Percentiles rank a stretch among this genome's conserved stretches.
Conservation (phyloP, 2,113 vertebrate species). For the Menidia beryllina region DNA sequence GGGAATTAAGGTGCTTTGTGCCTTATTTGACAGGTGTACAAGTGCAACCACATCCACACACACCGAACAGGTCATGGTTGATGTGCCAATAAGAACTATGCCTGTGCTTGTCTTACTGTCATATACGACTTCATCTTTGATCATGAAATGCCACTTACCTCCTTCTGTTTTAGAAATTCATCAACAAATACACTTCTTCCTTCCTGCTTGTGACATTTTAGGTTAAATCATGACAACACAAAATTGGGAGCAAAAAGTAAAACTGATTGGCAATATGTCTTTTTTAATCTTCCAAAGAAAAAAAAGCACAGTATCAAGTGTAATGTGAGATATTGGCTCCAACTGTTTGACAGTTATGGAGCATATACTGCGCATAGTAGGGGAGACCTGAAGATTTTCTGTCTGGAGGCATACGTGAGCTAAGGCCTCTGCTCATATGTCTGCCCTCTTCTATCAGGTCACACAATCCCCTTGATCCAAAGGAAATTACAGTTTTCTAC, state of each 20-base stretch:
- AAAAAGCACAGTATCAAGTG: no score
- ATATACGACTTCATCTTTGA: neutral
- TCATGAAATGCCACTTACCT: neutral
- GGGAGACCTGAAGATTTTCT: conserved; percentile 19
- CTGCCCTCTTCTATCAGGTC: conserved; percentile 28
- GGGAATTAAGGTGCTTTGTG: neutral
- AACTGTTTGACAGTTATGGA: no score
- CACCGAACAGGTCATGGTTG: neutral
- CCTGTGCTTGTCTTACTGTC: neutral
- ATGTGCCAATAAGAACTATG: neutral
- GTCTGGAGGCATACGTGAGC: conserved; percentile 17
- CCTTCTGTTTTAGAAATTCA: neutral
- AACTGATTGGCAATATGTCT: no score
- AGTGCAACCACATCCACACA: conserved; percentile 15
- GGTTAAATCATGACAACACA: no score
- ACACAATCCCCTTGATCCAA: conserved; percentile 15
- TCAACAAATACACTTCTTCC: no score
- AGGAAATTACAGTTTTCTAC: conserved; percentile 45
- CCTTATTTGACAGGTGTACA: conserved; percentile 5
- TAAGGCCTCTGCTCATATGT: conserved; percentile 20
- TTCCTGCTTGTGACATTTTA: no score
- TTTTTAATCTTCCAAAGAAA: no score
- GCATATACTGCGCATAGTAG: neutral
- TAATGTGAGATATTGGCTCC: no score
- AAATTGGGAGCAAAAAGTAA: no score